These are phyloP conservation scores for Panurus biarmicus DNA, from an alignment of 2,113 vertebrate genomes.

Conservation along the genomic window DNA sequence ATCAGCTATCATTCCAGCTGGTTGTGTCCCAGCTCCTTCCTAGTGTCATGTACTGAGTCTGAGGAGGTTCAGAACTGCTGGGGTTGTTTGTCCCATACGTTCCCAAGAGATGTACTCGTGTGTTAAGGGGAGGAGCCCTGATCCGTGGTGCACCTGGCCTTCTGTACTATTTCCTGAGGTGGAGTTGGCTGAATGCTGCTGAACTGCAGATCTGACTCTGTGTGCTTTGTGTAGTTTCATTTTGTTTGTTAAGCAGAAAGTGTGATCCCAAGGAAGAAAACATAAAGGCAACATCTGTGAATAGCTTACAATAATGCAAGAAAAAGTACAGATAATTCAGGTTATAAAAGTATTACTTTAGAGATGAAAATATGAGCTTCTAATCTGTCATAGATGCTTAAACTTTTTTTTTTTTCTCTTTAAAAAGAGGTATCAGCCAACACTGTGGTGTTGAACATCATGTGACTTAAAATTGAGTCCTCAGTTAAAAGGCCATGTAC, in stretches of 20 bases:
- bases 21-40: background rate
- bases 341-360: background rate
- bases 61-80: background rate
- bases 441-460: background rate
- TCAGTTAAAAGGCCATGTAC: background rate
- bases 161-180: background rate
- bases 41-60: accelerated
- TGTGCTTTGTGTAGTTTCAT: background rate
- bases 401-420: background rate
- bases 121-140: background rate
- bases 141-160: accelerated
- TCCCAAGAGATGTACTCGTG: background rate
- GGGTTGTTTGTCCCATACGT: background rate
- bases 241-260: background rate
- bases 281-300: background rate
- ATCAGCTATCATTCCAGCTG: background rate
- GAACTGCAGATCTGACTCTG: background rate
- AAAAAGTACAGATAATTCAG: background rate
- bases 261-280: background rate
- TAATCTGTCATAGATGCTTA: background rate
- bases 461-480: background rate
- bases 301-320: background rate
- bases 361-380: background rate
- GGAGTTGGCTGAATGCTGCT: background rate
- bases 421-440: background rate